Conservation (phyloP, 2,888 invertebrate genomes). For the Sinohyriopsis cumingii region DNA sequence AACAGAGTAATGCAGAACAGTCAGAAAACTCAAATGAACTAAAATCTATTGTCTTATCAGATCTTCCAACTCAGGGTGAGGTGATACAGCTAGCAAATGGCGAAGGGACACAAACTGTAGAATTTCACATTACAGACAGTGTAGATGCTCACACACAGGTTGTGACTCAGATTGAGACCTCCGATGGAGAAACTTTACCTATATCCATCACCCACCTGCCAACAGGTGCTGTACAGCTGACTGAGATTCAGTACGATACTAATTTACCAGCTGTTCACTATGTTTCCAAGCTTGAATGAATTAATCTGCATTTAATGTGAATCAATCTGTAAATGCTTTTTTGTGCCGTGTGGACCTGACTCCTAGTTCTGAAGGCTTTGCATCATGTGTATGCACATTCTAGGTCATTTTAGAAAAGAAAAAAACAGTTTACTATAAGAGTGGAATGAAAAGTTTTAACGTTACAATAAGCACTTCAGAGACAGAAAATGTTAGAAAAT, state of each 20-base stretch:
- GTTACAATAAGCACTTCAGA: too few relatives aligned
- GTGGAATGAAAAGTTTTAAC: too few relatives aligned
- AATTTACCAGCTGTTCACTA: too few relatives aligned
- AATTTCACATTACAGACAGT: constrained; percentile 24
- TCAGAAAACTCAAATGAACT: background rate
- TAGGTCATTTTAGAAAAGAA: too few relatives aligned
- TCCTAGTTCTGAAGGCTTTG: too few relatives aligned
- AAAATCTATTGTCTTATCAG: background rate
- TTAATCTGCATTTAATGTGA: too few relatives aligned
- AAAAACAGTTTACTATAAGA: too few relatives aligned
- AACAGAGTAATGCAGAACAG: constrained; percentile 4
- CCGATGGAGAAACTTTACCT: constrained; percentile 25
- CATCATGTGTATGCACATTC: too few relatives aligned
- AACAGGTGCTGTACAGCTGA: constrained; percentile 2
- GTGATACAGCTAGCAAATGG: background rate
- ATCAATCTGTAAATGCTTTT: too few relatives aligned
- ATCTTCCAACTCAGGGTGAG: background rate
- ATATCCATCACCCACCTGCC: constrained; percentile 23
- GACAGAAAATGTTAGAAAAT: too few relatives aligned
- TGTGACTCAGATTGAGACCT: constrained; percentile 26
- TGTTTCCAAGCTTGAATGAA: too few relatives aligned
- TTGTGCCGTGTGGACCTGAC: too few relatives aligned
- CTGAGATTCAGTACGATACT: constrained; percentile 2
- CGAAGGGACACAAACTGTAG: constrained; percentile 26
- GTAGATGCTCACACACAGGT: constrained; percentile 14